Evolutionary conservation across 2,797 vertebrate species (phyloP).

Genomic region (Threskiornis aethiopicus): DNA sequence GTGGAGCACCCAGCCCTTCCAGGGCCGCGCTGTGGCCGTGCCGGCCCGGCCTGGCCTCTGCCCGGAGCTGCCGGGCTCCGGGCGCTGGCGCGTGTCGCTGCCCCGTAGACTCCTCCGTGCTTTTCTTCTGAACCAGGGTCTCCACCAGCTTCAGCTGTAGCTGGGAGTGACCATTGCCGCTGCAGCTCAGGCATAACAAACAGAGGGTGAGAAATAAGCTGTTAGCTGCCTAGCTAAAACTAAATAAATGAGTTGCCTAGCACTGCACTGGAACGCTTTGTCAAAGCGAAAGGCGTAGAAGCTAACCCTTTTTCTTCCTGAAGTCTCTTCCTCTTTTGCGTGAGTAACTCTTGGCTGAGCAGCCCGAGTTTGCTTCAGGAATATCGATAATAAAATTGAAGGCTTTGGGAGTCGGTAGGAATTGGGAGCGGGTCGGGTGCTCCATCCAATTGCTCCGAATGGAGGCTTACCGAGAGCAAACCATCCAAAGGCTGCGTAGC

Average conservation of each 20-base stretch:
- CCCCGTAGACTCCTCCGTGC: background rate
- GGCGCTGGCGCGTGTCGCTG: background rate
- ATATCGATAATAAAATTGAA: background rate
- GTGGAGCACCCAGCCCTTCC: background rate
- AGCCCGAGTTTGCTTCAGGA: background rate
- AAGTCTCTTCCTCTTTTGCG: rapidly evolving
- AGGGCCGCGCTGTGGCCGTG: rapidly evolving
- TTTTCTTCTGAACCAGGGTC: background rate
- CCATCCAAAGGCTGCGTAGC: background rate
- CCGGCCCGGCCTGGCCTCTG: rapidly evolving
- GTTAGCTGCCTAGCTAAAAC: background rate
- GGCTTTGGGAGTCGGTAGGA: background rate
- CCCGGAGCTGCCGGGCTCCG: background rate
- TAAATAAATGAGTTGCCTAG: background rate
- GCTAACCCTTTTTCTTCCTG: background rate
- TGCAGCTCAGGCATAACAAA: background rate
- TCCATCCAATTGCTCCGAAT: background rate
- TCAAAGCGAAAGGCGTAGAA: background rate
- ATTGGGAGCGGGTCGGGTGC: background rate
- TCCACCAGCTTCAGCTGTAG: rapidly evolving
- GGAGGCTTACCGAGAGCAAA: background rate
- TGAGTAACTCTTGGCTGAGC: background rate
- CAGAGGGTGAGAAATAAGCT: background rate
- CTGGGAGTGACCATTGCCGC: background rate
- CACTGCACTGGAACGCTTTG: background rate